These are phyloP conservation scores for Ptychochromis oligacanthus DNA, from an alignment of 2,113 vertebrate genomes.

Conservation along the genomic window DNA sequence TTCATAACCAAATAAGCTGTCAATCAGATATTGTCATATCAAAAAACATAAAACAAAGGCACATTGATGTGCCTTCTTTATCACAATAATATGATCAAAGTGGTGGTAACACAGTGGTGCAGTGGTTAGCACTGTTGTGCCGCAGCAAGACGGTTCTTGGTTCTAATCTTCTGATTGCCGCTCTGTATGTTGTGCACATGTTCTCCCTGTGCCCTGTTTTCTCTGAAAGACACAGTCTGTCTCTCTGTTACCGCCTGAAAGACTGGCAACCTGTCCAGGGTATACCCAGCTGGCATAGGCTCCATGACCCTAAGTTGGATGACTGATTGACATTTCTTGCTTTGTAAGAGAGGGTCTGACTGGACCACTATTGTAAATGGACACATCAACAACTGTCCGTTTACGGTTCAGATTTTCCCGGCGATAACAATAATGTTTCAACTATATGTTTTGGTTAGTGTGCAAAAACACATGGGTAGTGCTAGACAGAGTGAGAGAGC, in stretches of 20 bases:
- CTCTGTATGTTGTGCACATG: not conserved
- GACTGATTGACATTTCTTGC: not conserved
- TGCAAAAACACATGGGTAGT: not conserved
- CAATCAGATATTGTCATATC: constrained; percentile 1
- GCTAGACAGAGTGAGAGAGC: not conserved
- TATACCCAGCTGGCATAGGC: not conserved
- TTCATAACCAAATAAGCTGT: not conserved
- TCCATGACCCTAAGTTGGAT: not conserved
- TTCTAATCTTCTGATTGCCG: not conserved
- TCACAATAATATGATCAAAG: not conserved
- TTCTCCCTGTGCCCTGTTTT: not conserved
- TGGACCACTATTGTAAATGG: not conserved
- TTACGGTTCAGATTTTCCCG: not conserved
- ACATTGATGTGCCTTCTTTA: not conserved
- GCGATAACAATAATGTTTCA: not conserved
- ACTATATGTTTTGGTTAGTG: not conserved
- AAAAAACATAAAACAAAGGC: not conserved
- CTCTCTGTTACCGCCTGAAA: not conserved
- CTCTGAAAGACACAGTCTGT: not conserved
- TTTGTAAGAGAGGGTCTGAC: too few species aligned
- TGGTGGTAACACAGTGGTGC: not conserved
- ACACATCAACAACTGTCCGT: not conserved
- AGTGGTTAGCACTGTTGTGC: not conserved
- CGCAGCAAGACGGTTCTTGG: not conserved
- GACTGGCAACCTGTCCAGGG: not conserved